Percentiles rank a stretch among this genome's conserved stretches.
Conservation (phyloP, 1,140 invertebrate species). For the Copidosoma floridanum region DNA sequence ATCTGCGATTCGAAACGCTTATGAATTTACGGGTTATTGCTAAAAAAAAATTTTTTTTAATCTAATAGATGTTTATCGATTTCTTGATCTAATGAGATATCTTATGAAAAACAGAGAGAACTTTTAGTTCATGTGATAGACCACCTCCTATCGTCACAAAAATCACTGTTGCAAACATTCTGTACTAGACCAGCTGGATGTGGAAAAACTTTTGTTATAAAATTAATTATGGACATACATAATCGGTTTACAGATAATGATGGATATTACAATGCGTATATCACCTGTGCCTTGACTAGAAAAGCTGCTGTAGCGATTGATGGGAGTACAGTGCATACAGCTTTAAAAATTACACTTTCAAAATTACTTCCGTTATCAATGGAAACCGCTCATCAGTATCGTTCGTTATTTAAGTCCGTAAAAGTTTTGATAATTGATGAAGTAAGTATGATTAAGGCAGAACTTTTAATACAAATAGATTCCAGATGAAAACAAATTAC, state of each 20-base stretch:
- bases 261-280: conserved; percentile 34
- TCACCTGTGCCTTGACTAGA: conserved; percentile 44
- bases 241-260: conserved; percentile 26
- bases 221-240: conserved; percentile 37
- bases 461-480: conserved; percentile 33
- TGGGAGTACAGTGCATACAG: conserved; percentile 42
- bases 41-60: conserved; percentile 28
- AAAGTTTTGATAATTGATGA: conserved; percentile 44
- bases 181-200: conserved; percentile 39
- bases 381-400: background rate
- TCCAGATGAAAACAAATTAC: conserved; percentile 39
- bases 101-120: conserved; percentile 40
- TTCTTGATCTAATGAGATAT: conserved; percentile 19
- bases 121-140: conserved; percentile 18
- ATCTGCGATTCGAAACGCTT: conserved; percentile 16
- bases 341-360: conserved; percentile 24
- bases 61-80: background rate
- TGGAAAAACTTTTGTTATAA: conserved; percentile 38
- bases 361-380: conserved; percentile 23
- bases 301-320: conserved; percentile 45
- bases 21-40: conserved; percentile 15
- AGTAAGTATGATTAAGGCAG: conserved; percentile 42
- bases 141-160: conserved; percentile 1
- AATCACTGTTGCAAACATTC: conserved; percentile 40
- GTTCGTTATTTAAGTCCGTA: background rate